A percentile compares a stretch with the other conserved stretches of the same genome.
Evolutionary conservation across 2,113 vertebrate genomes (phyloP).

Genomic region (Odobenus rosmarus): DNA sequence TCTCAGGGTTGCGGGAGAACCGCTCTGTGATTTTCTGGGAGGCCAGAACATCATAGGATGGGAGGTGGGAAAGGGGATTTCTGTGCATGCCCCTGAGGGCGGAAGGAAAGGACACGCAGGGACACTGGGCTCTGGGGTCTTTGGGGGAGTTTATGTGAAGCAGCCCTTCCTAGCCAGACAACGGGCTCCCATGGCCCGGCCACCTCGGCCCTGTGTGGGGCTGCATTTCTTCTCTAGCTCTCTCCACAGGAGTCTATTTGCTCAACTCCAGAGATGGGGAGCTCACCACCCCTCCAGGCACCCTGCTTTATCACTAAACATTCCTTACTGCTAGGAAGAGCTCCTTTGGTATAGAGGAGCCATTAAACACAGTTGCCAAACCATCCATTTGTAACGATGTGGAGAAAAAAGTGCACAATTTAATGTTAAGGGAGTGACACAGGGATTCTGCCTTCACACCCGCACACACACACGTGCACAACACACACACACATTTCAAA

Average conservation of each 20-base stretch:
- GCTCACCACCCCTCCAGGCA: not conserved
- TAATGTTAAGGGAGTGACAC: not conserved
- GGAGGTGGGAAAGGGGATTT: not conserved
- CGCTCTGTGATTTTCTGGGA: constrained; percentile 91
- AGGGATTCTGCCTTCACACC: not conserved
- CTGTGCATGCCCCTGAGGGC: rapidly evolving
- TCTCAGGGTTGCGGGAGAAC: constrained; percentile 89
- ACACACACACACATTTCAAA: not conserved
- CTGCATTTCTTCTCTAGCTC: not conserved
- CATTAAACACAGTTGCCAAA: not conserved
- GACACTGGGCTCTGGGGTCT: not conserved
- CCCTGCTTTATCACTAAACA: not conserved
- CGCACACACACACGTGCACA: not conserved
- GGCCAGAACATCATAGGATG: rapidly evolving
- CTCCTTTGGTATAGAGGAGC: not conserved
- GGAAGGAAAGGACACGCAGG: not conserved
- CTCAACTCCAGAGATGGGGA: not conserved
- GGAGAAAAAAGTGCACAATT: not conserved
- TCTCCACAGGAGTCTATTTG: not conserved
- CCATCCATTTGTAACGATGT: not conserved
- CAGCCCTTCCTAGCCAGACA: not conserved
- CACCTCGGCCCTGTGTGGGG: no score
- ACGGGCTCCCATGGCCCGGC: not conserved
- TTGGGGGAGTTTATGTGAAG: rapidly evolving
- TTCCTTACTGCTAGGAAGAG: not conserved